Evolutionary conservation across 2,888 invertebrate genomes (phyloP), one percentile per base, ranked within the genome.

Genomic region (Drosophila dives): DNA sequence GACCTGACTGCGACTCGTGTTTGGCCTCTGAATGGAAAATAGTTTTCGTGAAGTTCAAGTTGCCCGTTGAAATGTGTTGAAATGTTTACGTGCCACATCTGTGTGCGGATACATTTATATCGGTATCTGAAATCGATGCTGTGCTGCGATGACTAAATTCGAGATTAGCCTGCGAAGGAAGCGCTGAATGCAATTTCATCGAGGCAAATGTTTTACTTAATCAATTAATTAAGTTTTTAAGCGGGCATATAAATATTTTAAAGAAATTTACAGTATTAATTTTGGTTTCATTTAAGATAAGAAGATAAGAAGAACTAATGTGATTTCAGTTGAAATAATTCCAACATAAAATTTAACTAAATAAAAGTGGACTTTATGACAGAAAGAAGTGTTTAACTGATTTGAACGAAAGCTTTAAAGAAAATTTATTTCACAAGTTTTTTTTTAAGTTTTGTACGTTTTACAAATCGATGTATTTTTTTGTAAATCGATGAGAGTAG

Each of bases 21-120:
- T 66, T 80, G 61, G 36, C 60, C 48, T 42, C 50, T 58, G 67
- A 58, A 65, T 72, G 64, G 59, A 33, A 70, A 67, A 64, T 42
- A 59, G 62, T 75, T 64, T 20, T 40, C 49, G 49, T 82, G 77
- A 85, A 88, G 83, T 86, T 88, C 72, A 80, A 76, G 79, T 79
- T 85, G 66, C 61, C 75, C 68, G 70, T 85, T 75, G 58, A 72
- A 29, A 29, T 29, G 72, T 74, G 84, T 64, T 69, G 81, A 81
- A 76, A 77, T 70, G 55, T 74, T 87, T 84, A 66, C 61, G 53
- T 45, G 48, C 55, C 42, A 53, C 36, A 29, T 49, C 15, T 51
- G 36, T 58, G 49, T 56, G 55, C 56, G 54, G 51, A 55, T 53
- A 55, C 40, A 45, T 61, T 59, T 48, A 45, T 26, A 66, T 67